Base-by-base conservation (phyloP, 2,888 invertebrate species). In the Pseudococcus longispinus region DNA sequence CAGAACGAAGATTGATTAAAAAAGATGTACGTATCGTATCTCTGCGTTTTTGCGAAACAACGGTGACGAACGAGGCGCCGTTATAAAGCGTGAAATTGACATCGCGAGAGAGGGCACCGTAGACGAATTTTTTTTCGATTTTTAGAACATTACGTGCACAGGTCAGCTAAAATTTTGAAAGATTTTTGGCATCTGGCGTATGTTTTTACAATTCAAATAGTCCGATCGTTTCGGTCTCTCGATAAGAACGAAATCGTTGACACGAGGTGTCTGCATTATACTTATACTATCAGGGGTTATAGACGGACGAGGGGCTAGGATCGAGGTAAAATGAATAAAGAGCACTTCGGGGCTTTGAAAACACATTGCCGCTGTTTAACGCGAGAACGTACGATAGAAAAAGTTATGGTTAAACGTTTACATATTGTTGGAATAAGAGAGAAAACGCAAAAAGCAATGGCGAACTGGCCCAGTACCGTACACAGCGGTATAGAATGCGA, bases 351-450 rank as follows among this genome's bases (percentile, higher is more conserved):
- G 74, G 77, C 11, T 37, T 70, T 70, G 20, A 80, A 80, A 80
- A 80, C 77, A 80, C 77, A 80, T 42, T 11, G 77, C 8, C n/a
- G 29, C 77, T 80, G 42, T 80, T 80, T 80, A 80, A 80, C 77
- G 60, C 60, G 77, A 42, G 11, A 80, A 42, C 77, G 42, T 3
- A 29, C 70, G 29, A 70, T 4, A 8, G 42, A 80, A 74, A 80
- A 80, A 80, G 42, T 80, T 80, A 80, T 42, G 37, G 74, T 74
- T 74, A 74, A 80, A 80, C 77, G 77, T 80, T 80, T 80, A 80
- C 77, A 80, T 80, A 80, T 80, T 80, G 77, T 80, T 42, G 42
- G 32, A 26, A 65, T 8, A 26, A 26, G 65, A 70, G 29, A 18
- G n/a, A n/a, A n/a, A 80, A 42, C 37, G 37, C 37, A 37, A 74